Percentiles rank a stretch among this genome's conserved stretches.
Evolutionary conservation across 2,797 vertebrate genomes (phyloP).

Genomic region (Tolypeutes matacus): DNA sequence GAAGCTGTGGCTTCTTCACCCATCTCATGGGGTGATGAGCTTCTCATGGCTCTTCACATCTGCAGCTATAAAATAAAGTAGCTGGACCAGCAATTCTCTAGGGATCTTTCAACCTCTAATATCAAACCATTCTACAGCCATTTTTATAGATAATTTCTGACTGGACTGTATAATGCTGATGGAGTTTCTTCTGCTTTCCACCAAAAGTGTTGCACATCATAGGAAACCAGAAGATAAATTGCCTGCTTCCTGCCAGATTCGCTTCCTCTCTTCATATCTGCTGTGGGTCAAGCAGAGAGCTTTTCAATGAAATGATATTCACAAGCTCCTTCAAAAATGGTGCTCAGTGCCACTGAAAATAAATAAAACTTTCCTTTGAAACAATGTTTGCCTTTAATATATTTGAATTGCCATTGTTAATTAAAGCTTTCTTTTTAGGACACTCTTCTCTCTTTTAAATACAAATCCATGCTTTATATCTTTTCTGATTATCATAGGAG

Average conservation of each 20-base stretch:
- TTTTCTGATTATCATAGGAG: background rate
- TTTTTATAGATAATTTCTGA: background rate
- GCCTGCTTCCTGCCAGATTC: background rate
- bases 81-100: fast-evolving
- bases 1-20: background rate
- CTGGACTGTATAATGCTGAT: background rate
- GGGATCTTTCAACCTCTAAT: background rate
- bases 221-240: no score
- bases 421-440: background rate
- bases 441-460: background rate
- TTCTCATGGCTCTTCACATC: background rate
- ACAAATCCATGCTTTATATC: background rate
- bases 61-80: background rate
- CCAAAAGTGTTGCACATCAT: background rate
- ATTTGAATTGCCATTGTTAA: background rate
- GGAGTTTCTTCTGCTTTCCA: background rate
- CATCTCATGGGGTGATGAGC: fast-evolving
- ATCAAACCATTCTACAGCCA: background rate
- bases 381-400: background rate
- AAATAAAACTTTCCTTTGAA: no score
- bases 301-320: fast-evolving
- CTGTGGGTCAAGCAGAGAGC: fast-evolving
- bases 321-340: background rate
- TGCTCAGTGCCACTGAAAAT: fast-evolving
- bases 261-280: background rate